A percentile compares a stretch with the other conserved stretches of the same genome.
Evolutionary conservation across 2,113 vertebrate species (phyloP).

Genomic region (rat (Rattus norvegicus)): GRCr8 NC_086020.1:250855001-250855500

Average conservation of each 20-base stretch:
- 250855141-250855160: neutral
- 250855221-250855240: neutral
- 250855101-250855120: neutral
- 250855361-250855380: neutral
- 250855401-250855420: neutral
- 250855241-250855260: neutral
- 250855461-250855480: neutral
- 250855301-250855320: neutral
- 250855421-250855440: neutral
- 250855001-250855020: neutral
- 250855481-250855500: neutral
- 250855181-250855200: neutral
- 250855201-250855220: neutral
- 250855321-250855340: neutral
- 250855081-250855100: neutral
- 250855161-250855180: neutral
- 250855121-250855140: neutral
- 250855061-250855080: neutral
- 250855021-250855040: neutral
- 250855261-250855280: neutral
- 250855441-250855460: neutral
- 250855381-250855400: neutral
- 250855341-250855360: neutral
- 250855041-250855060: neutral
- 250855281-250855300: conserved; percentile 5